A percentile compares a stretch with the other conserved stretches of the same genome.
Conservation (phyloP, 2,888 invertebrate species). For the Hydriomena furcata region DNA sequence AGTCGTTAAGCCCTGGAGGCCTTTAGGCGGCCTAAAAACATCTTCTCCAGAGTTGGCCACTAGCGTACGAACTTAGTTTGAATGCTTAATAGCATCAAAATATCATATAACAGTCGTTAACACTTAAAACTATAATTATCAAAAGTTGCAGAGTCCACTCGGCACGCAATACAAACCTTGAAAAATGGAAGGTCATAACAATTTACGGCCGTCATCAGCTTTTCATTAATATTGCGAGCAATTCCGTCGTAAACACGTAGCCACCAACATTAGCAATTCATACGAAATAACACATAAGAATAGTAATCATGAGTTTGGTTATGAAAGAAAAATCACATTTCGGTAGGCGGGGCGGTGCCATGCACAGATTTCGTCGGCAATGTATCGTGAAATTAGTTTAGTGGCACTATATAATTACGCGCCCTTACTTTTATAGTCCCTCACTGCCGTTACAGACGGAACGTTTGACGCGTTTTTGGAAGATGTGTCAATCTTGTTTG, state of each 20-base stretch:
- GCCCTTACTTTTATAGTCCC: slow-evolving; percentile 77
- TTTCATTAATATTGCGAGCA: slow-evolving; percentile 59
- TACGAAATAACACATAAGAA: slow-evolving; percentile 77
- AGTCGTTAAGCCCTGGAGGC: too few relatives aligned
- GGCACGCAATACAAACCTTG: slow-evolving; percentile 48
- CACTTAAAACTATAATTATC: slow-evolving; percentile 40
- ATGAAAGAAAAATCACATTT: slow-evolving; percentile 77
- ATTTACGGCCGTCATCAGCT: slow-evolving; percentile 57
- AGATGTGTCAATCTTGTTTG: too few relatives aligned
- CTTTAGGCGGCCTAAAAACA: too few relatives aligned
- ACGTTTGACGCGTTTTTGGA: too few relatives aligned
- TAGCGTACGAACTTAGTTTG: too few relatives aligned
- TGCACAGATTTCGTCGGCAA: slow-evolving; percentile 82
- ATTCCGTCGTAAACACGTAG: slow-evolving; percentile 56
- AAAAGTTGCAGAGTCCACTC: slow-evolving; percentile 35
- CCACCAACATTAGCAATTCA: slow-evolving; percentile 72
- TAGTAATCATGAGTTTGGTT: slow-evolving; percentile 74
- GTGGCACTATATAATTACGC: slow-evolving; percentile 83
- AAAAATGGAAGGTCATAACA: slow-evolving; percentile 53
- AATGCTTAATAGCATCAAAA: slow-evolving; percentile 22
- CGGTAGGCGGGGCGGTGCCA: slow-evolving; percentile 75
- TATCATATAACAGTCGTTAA: slow-evolving; percentile 30
- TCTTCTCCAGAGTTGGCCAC: too few relatives aligned
- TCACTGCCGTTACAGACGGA: slow-evolving; percentile 4
- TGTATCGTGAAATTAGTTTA: slow-evolving; percentile 84